Percentiles rank a stretch among this genome's conserved stretches.
These are phyloP conservation scores for Pontoporia blainvillei DNA, from an alignment of 2,113 vertebrate genomes.

Conservation along the genomic window DNA sequence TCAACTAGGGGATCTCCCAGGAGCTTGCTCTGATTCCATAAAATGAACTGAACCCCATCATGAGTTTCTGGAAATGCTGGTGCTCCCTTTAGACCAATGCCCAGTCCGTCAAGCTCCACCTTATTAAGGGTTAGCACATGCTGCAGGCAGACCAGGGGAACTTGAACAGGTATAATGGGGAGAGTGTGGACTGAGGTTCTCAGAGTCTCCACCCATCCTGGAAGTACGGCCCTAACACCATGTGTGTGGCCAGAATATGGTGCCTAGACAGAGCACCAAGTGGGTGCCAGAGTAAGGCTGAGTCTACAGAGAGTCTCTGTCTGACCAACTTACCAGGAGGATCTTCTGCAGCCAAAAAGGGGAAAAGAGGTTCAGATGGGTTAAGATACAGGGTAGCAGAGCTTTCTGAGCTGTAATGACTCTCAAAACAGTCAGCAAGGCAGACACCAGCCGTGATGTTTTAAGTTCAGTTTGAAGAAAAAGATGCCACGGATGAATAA, in stretches of 20 bases:
- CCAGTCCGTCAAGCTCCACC: neutral
- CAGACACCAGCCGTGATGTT: neutral
- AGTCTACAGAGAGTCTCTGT: neutral
- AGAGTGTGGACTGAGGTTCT: neutral
- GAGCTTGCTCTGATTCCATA: neutral
- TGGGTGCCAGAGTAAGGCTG: accelerated
- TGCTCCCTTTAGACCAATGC: neutral
- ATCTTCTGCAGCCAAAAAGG: constrained; percentile 60
- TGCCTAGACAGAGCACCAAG: neutral
- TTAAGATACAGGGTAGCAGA: neutral
- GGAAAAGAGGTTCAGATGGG: neutral
- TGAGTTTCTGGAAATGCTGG: neutral
- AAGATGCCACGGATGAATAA: neutral
- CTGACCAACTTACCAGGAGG: constrained; percentile 60
- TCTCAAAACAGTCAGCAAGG: neutral
- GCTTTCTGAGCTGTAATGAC: neutral
- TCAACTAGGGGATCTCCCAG: neutral
- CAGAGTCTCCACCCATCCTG: neutral
- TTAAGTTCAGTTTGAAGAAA: neutral
- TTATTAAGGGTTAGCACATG: neutral
- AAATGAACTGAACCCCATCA: neutral
- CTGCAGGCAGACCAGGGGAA: neutral
- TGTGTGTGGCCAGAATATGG: neutral
- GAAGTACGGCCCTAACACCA: neutral
- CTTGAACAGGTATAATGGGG: neutral